Base-by-base conservation (phyloP, 2,888 invertebrate genomes). In the Camponotus fellah region DNA sequence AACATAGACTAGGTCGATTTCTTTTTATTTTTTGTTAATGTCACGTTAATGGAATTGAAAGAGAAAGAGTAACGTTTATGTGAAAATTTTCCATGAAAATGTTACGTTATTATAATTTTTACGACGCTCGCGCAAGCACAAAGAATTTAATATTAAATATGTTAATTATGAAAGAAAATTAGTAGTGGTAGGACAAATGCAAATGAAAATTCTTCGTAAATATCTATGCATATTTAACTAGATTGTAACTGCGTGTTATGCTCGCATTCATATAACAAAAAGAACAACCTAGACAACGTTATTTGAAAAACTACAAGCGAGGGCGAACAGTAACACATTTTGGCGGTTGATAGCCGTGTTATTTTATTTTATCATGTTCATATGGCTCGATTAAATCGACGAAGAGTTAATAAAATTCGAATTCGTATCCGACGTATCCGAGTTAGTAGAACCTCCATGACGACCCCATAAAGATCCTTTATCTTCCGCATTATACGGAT, bases 341-440 rank as follows among this genome's bases (percentile, higher is more conserved):
- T 3, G 10, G 21, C 6, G 64, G 2, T 34, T 64, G n/a, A 75
- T 34, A 9, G 32, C 5, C 49, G n/a, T 21, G 3, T 49, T 21
- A 32, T n/a, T 43, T 5, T 8, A 21, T 68, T 68, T 69, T 58
- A 9, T 69, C 21, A 43, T 64, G 34, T 69, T 43, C 58, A 68
- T 77, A 69, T 43, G 26, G 5, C 43, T 68, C 56, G 43, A 68
- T 58, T 66, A 56, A 68, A 21, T 49, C 32, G 43, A 6, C 12
- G 43, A 58, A 77, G 56, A 77, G 69, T 56, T 69, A 77, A 77
- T 77, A 77, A 77, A 77, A 69, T 69, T 43, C 12, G 10, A 8
- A 53, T 56, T 40, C n/a, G 6, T 53, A 56, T 75, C n/a, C 34
- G n/a, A 56, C 40, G 26, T 26, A 26, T 26, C 26, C 26, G 17